A percentile compares a stretch with the other conserved stretches of the same genome.
Conservation (phyloP, 2,113 vertebrate species). For the Trogon surrucura region DNA sequence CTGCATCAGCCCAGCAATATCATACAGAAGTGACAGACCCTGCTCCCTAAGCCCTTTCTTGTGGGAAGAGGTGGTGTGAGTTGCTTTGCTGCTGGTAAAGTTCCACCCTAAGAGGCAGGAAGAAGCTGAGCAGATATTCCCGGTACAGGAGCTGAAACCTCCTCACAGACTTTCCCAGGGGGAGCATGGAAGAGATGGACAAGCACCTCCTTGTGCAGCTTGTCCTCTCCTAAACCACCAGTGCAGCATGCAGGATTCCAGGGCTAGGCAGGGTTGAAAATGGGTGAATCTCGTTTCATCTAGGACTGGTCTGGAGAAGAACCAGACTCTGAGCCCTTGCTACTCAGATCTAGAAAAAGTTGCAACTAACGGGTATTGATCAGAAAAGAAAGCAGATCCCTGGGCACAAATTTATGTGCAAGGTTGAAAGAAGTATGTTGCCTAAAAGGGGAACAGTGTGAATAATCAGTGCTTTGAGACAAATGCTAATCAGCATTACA, state of each 20-base stretch:
- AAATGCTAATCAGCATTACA: slow-evolving; percentile 8
- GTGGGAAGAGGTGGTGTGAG: background rate
- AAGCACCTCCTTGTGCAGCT: background rate
- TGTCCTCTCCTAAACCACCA: background rate
- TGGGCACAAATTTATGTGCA: background rate
- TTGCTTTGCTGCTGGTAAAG: accelerated
- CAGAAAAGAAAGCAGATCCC: slow-evolving; percentile 3
- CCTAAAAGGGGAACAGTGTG: slow-evolving; percentile 8
- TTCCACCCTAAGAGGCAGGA: background rate
- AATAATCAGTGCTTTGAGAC: slow-evolving; percentile 22
- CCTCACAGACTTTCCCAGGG: background rate
- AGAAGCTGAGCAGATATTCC: background rate
- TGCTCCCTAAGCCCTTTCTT: background rate
- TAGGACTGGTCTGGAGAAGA: background rate
- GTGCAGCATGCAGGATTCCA: background rate
- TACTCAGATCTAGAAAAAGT: background rate
- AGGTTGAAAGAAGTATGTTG: background rate
- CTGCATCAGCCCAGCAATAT: background rate
- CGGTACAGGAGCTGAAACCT: background rate
- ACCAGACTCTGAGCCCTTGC: background rate
- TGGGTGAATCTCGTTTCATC: background rate
- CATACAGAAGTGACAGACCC: background rate
- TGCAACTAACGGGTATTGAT: slow-evolving; percentile 35
- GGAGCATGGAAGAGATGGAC: background rate
- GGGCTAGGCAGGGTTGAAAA: background rate